Conservation (phyloP, 2,113 vertebrate species). For the Pachycephala philippinensis region DNA sequence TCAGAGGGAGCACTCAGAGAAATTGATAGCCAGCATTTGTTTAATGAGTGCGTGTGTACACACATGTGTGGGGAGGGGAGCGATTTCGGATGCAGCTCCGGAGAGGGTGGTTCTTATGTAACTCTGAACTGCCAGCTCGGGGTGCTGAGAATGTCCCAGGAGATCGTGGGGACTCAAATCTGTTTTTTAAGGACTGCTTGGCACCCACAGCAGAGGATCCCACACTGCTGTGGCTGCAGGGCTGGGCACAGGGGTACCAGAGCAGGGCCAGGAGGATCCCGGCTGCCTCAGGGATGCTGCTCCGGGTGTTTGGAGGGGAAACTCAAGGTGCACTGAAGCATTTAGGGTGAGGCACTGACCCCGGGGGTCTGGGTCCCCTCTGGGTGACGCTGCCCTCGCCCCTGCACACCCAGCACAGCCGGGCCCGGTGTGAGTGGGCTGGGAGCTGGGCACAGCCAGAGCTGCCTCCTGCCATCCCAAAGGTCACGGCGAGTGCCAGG, state of each 20-base stretch:
- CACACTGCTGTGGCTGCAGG: accelerated
- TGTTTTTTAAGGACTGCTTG: accelerated
- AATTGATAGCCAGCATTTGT: conserved; percentile 37
- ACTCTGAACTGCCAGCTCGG: accelerated
- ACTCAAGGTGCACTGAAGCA: accelerated
- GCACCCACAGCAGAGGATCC: accelerated
- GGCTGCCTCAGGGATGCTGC: accelerated
- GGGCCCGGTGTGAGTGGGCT: neutral
- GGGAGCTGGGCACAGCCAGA: neutral
- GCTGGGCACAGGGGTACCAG: accelerated
- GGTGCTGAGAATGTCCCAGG: accelerated
- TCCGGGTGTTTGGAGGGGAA: accelerated
- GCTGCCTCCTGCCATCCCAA: neutral
- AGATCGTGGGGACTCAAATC: accelerated
- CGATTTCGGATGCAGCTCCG: accelerated
- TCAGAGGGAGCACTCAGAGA: conserved; percentile 30
- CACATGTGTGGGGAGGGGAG: neutral
- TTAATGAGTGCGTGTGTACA: neutral
- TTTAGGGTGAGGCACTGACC: accelerated
- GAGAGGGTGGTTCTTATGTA: neutral
- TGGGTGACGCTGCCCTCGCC: accelerated
- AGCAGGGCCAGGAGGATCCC: neutral
- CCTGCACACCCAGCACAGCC: neutral
- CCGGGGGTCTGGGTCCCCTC: neutral
- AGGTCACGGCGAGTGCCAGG: neutral